Percentiles rank a stretch among this genome's conserved stretches.
Conservation (phyloP, 1,140 invertebrate genomes). For the Ceratina australensis region DNA sequence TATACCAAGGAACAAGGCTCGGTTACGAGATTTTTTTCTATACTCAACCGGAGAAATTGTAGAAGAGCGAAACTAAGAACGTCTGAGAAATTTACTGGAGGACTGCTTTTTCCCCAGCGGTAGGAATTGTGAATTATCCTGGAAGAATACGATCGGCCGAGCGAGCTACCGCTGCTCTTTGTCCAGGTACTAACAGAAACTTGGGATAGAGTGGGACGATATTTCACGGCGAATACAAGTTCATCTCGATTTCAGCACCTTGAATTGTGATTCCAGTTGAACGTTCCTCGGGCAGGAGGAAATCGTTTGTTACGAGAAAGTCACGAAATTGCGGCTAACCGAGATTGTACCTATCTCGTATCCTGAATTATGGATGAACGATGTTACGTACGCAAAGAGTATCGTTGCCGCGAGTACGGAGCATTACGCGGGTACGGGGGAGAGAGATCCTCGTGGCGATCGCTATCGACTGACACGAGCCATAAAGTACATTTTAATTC, state of each 20-base stretch:
- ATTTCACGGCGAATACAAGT: too few species aligned
- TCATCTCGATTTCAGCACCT: too few species aligned
- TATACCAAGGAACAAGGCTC: too few species aligned
- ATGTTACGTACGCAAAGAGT: too few species aligned
- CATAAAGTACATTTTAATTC: constrained; percentile 67
- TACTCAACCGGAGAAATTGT: not conserved
- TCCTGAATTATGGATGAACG: too few species aligned
- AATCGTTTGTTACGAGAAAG: not conserved
- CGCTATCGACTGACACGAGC: too few species aligned
- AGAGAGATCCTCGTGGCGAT: not conserved
- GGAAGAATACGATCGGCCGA: constrained; percentile 1
- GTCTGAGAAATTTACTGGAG: not conserved
- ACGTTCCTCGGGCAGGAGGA: not conserved
- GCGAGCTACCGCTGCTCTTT: not conserved
- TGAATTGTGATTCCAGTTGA: too few species aligned
- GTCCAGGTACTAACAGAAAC: not conserved
- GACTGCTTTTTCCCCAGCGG: constrained; percentile 17
- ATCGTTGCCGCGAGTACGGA: too few species aligned
- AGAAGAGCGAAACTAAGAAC: constrained; percentile 15
- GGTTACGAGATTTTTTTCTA: not conserved
- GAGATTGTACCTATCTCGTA: too few species aligned
- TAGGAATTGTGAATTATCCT: constrained; percentile 20
- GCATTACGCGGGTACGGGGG: not conserved
- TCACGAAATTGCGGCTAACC: too few species aligned
- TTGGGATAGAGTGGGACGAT: not conserved